Conservation (phyloP, 2,113 vertebrate species). For the Noturus placidus region DNA sequence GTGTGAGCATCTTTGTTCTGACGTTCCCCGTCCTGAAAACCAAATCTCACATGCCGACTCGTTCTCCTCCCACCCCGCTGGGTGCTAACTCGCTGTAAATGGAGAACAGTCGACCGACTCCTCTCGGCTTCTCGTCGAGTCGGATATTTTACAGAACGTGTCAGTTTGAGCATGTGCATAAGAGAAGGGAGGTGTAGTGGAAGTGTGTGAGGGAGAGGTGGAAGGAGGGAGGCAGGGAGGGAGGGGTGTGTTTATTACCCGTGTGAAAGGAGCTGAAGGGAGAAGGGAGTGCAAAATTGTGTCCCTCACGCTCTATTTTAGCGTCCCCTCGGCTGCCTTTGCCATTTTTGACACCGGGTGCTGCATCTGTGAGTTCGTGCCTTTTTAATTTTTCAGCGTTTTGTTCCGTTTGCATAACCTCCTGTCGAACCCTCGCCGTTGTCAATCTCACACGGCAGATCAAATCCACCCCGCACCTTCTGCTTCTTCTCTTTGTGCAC, state of each 20-base stretch:
- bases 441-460: conserved; percentile 56
- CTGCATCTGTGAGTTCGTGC: conserved; percentile 62
- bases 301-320: conserved; percentile 44
- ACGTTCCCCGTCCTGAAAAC: conserved; percentile 42
- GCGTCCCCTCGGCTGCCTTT: conserved; percentile 56
- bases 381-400: conserved; percentile 73
- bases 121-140: conserved; percentile 23
- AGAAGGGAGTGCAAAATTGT: conserved; percentile 37
- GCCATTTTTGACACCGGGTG: conserved; percentile 56
- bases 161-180: not conserved
- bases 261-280: conserved; percentile 52
- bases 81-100: conserved; percentile 42
- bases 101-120: conserved; percentile 25
- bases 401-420: conserved; percentile 70
- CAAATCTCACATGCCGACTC: conserved; percentile 43
- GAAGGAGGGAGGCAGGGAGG: not conserved
- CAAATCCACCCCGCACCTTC: conserved; percentile 38
- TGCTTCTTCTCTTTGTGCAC: conserved; percentile 36
- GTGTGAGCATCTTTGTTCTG: conserved; percentile 52
- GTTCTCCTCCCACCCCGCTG: conserved; percentile 55
- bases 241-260: conserved; percentile 38
- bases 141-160: conserved; percentile 24
- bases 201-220: conserved; percentile 32
- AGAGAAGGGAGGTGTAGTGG: conserved; percentile 9
- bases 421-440: conserved; percentile 64